Percentiles rank a stretch among this genome's conserved stretches.
Conservation (phyloP, 64 coral and sea anemone species). For the Platygyra sinensis region DNA sequence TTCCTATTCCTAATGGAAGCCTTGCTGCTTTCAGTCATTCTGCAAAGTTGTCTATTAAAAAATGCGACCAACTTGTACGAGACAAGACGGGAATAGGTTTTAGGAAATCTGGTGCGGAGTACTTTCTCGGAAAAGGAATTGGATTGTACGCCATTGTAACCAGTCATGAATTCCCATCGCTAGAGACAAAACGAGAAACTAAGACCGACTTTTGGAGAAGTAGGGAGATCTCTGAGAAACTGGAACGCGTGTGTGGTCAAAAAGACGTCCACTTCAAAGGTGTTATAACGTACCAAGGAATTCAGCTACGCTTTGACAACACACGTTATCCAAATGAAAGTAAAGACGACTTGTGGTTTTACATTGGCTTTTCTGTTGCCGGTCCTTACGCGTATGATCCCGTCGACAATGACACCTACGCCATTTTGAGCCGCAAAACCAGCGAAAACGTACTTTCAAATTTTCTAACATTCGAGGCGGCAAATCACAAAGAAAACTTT, state of each 20-base stretch:
- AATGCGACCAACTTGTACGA: slow-evolving; percentile 24
- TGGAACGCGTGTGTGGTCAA: slow-evolving; percentile 45
- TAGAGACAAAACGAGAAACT: neutral
- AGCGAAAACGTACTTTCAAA: neutral
- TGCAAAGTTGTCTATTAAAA: slow-evolving; percentile 29
- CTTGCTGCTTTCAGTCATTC: neutral
- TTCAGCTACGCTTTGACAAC: slow-evolving; percentile 54
- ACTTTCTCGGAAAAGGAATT: slow-evolving; percentile 43
- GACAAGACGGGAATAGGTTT: slow-evolving; percentile 29
- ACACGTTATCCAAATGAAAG: slow-evolving; percentile 48
- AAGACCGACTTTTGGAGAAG: slow-evolving; percentile 61
- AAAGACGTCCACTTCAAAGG: slow-evolving; percentile 52
- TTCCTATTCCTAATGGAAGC: slow-evolving; percentile 19
- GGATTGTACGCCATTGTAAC: slow-evolving; percentile 33
- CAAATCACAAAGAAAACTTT: neutral
- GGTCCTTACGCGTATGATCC: slow-evolving; percentile 42
- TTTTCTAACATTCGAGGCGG: neutral
- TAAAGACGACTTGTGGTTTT: slow-evolving; percentile 55
- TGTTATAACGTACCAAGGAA: slow-evolving; percentile 41
- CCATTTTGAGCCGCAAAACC: neutral
- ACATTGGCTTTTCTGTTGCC: slow-evolving; percentile 43
- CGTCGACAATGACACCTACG: slow-evolving; percentile 30
- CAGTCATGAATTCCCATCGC: neutral
- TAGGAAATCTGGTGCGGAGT: slow-evolving; percentile 40
- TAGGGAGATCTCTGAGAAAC: slow-evolving; percentile 25